Evolutionary conservation across 2,888 invertebrate species (phyloP), one percentile per base, ranked within the genome.

Genomic region (Dolichopus griseipennis): DNA sequence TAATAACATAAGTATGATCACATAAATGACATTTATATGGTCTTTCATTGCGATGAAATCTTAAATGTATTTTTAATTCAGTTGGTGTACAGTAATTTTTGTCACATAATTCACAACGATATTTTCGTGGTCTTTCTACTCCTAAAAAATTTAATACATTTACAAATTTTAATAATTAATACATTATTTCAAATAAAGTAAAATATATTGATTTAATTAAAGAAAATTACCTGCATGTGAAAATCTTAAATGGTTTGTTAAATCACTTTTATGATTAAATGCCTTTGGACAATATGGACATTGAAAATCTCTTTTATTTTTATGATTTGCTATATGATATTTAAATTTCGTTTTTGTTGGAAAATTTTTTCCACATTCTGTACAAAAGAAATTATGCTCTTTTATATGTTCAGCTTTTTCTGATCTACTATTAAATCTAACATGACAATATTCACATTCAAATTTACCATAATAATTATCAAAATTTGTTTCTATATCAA

Each of bases 1-100:
- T 52, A 6, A 52, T 52, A 18, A 52, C 52, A 18, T 52, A 52
- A 18, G 52, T 2, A 52, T 52, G 52, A 15, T 52, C 52, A 52
- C 52, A 52, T n/a, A 52, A 52, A 52, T 52, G 52, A n/a, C 52
- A 52, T 18, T 52, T 52, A 18, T 18, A 52, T 12, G 52, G 52
- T 18, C 52, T 52, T 52, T 52, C 52, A 52, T 52, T 52, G 6
- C 52, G 52, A 52, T 52, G 52, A 52, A 52, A 52, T n/a, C 52
- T 52, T 52, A 52, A 52, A 52, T 52, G 52, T 18, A 52, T 52
- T 52, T 52, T 52, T 52, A 52, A 52, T n/a, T 52, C 52, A 2
- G 52, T 52, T 52, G 52, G 52, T 18, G 52, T 52, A n/a, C 52
- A 52, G 18, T 52, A 52, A 52, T 52, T 52, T 52, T 52, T 52